Base-by-base conservation (phyloP, 2,888 invertebrate genomes). In the Exephanes ischioxanthus region DNA sequence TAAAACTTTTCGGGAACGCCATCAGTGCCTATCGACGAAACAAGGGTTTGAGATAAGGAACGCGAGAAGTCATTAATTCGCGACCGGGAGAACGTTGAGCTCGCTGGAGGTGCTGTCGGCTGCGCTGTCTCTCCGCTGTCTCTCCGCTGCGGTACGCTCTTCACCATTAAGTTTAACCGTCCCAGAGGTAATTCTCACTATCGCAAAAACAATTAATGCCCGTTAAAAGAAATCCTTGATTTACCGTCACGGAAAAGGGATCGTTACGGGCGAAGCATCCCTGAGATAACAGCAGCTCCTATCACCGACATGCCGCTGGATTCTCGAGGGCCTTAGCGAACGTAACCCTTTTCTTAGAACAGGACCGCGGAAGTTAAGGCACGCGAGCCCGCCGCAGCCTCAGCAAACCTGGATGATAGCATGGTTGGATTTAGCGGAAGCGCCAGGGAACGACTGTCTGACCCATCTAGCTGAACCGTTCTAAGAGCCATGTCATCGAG, bases 171-270 rank as follows among this genome's bases (percentile, higher is more conserved):
- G 87, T 88, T 88, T 88, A 91, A 91, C 88, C 90, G 85, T 86
- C 86, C 88, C 86, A 81, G 87, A 88, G 87, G 90, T 90, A 90
- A 91, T 92, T 91, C 89, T 90, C 91, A 90, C 93, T 93, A 93
- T 93, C 92, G 92, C 93, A 93, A 94, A 93, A 94, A 94, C 93
- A 93, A 94, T 94, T 94, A 93, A 93, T 93, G 93, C 92, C 92
- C 93, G 93, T 94, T 94, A 93, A 94, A 94, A 94, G 93, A 94
- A 93, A 93, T 93, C 93, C 92, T 91, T 93, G 93, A 94, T 94
- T 94, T 93, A 94, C 91, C 86, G 90, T 85, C 80, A 83, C 88
- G 89, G 84, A 86, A 89, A 87, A 78, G 83, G 82, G 82, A 73
- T 83, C 67, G 19, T 53, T 66, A 72, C 71, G 73, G 37, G 76